phyloP scores from a whole-genome alignment of 2,113 vertebrate species.

The Okapia johnstoni region DNA sequence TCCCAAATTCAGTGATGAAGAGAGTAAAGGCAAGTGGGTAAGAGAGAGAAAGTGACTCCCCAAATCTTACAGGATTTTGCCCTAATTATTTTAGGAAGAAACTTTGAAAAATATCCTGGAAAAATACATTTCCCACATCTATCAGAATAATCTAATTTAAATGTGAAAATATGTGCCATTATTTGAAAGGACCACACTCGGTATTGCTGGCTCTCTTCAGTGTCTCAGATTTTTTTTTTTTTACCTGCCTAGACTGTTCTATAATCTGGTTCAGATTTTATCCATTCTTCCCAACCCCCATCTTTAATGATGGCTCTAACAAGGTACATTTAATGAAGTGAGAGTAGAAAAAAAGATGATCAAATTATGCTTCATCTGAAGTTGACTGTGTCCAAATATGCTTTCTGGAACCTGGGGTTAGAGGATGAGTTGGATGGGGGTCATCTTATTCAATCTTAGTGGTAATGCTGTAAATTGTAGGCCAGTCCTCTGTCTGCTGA shows the following conservation, averaged over 20 bases:
- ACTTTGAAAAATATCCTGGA: conserved; percentile 1
- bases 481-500: not conserved
- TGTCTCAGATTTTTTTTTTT: not conserved
- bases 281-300: not conserved
- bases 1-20: not conserved
- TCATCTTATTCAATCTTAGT: not conserved
- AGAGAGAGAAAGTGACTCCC: not conserved
- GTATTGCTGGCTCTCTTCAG: not conserved
- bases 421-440: not conserved
- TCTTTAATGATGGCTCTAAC: not conserved
- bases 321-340: not conserved
- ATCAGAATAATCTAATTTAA: conserved; percentile 32
- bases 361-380: not conserved
- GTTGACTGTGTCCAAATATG: not conserved
- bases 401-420: not conserved
- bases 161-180: not conserved
- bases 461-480: not conserved
- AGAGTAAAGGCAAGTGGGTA: not conserved
- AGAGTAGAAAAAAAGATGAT: not conserved
- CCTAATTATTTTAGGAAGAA: not conserved
- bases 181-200: not conserved
- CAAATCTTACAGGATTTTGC: not conserved
- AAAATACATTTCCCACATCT: not conserved
- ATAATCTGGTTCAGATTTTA: not conserved
- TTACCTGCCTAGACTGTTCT: not conserved